Evolutionary conservation across 2,113 vertebrate species (phyloP), one percentile per base, ranked within the genome.

Genomic region (Passer domesticus): DNA sequence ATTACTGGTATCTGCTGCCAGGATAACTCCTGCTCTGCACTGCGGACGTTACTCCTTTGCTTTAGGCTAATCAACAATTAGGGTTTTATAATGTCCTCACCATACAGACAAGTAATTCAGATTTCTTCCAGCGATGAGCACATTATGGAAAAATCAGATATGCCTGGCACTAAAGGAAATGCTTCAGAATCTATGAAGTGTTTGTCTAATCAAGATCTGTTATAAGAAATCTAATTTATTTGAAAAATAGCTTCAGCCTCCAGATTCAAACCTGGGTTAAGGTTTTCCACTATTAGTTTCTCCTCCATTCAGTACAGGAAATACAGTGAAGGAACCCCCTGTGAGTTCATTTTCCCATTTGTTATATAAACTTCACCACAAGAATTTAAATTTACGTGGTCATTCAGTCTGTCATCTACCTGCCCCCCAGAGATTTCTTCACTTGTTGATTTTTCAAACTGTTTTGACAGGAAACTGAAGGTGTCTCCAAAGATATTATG

Each of bases 381-480:
- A 67, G 66, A 95, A 84, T 67, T 68, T 37, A 82, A 80, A 89
- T 95, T 92, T 89, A 92, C 2, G 5, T 56, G 39, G 49, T 77
- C 31, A 75, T 91, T 94, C 60, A 56, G 17, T 19, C 87, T 92
- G 74, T 89, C 87, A 82, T 78, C 66, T 55, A 12, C 56, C 43
- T 74, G 55, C 53, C 27, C 56, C 41, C 78, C 30, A 35, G 5
- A 66, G 81, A 87, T 28, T 95, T 75, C 43, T 67, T 64, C 49
- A 84, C 66, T 52, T 85, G 81, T 44, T 93, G 62, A 81, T 78
- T 82, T 94, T 94, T 91, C 77, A 79, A 37, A 46, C 30, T 63
- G 58, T 24, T 91, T 84, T 89, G 77, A 95, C 82, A 72, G 62
- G 82, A 87, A 84, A 58, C 56, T 49, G n/a, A 85, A 87, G 3